Evolutionary conservation across 1,140 invertebrate genomes (phyloP).

Genomic region (Conopomorpha cramerella): DNA sequence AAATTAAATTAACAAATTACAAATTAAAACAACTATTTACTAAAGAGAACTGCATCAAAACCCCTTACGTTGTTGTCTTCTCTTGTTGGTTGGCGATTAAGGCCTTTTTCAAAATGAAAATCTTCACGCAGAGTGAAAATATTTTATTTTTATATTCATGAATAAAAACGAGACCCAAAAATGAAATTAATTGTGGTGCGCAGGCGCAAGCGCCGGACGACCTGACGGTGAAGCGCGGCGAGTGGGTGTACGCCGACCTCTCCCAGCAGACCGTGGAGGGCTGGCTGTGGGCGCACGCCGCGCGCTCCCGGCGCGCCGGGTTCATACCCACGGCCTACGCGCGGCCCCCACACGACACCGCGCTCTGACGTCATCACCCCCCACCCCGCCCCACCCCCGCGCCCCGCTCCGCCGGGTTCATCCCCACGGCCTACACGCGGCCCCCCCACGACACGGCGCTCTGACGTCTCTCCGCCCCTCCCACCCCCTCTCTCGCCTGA

Average conservation of each 20-base stretch:
- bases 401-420: constrained; percentile 91
- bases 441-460: constrained; percentile 90
- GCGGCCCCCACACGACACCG: constrained; percentile 89
- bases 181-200: no score
- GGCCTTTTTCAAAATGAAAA: no score
- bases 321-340: constrained; percentile 95
- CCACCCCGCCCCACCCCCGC: no score
- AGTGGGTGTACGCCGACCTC: constrained; percentile 94
- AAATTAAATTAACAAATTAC: no score
- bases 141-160: no score
- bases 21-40: no score
- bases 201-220: constrained; percentile 90
- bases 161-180: no score
- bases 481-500: no score
- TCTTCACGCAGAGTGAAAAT: no score
- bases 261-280: constrained; percentile 92
- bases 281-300: constrained; percentile 94
- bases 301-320: constrained; percentile 89
- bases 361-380: constrained; percentile 68
- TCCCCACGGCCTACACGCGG: constrained; percentile 92
- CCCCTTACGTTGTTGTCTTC: no score
- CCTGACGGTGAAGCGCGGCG: constrained; percentile 83
- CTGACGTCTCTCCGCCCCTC: constrained; percentile 38
- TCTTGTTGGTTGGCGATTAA: no score
- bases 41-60: no score